A percentile compares a stretch with the other conserved stretches of the same genome.
Conservation (phyloP, 2,797 vertebrate genomes). For the Dromococcyx pavoninus region DNA sequence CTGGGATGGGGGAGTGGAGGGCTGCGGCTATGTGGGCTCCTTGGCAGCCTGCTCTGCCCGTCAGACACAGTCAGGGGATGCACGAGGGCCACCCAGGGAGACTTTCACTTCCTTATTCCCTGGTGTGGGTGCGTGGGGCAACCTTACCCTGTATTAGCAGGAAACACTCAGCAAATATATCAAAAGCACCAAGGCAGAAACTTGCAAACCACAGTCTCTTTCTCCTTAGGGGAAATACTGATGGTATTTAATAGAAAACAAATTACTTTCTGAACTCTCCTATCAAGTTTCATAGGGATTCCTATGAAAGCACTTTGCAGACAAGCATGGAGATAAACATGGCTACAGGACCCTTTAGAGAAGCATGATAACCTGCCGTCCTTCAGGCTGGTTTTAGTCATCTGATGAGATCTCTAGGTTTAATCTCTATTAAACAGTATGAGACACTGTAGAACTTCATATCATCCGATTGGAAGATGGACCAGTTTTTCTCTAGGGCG, state of each 20-base stretch:
- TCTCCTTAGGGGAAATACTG: neutral
- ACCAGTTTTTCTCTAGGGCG: neutral
- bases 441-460: neutral
- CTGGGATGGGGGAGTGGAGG: neutral
- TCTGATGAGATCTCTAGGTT: neutral
- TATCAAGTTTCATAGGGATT: neutral
- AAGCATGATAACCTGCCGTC: neutral
- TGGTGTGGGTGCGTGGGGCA: neutral
- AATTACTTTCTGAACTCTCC: neutral
- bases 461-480: accelerated
- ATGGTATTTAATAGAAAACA: neutral
- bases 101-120: constrained; percentile 6
- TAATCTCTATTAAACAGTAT: neutral
- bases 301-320: neutral
- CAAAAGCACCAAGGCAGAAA: constrained; percentile 34
- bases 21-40: neutral
- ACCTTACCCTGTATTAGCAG: neutral
- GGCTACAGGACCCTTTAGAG: neutral
- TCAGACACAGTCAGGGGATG: neutral
- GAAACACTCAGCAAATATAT: neutral
- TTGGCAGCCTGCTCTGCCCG: constrained; percentile 27
- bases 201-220: neutral
- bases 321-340: neutral
- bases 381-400: neutral
- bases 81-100: constrained; percentile 30